These are phyloP conservation scores for Macrotis lagotis DNA, from an alignment of 2,113 vertebrate species.

Conservation along the genomic window DNA sequence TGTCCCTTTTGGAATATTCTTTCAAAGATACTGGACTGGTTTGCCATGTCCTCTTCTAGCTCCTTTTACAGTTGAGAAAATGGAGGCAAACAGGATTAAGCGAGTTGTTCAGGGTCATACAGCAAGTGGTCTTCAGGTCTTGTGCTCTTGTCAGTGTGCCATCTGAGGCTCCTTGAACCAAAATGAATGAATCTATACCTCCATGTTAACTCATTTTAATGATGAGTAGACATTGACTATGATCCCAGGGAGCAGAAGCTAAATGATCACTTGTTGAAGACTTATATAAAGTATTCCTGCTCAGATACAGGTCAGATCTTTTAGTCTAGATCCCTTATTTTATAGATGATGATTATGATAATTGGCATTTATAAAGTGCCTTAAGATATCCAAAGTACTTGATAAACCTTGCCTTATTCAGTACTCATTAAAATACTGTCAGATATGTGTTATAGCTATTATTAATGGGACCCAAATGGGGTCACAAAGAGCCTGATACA, in stretches of 20 bases:
- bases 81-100: background rate
- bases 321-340: background rate
- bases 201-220: background rate
- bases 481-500: no score
- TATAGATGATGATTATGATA: background rate
- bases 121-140: background rate
- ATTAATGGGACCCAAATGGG: no score
- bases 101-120: background rate
- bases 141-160: background rate
- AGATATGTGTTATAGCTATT: background rate
- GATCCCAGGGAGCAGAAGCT: background rate
- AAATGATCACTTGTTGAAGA: background rate
- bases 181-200: background rate
- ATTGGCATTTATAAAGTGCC: background rate
- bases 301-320: background rate
- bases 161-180: background rate
- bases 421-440: background rate
- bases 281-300: background rate
- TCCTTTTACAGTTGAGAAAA: background rate
- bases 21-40: background rate
- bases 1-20: background rate
- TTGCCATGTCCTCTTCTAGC: background rate
- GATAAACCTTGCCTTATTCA: background rate
- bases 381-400: background rate
- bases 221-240: background rate